Percentiles rank a stretch among this genome's conserved stretches.
phyloP scores from a whole-genome alignment of 2,888 invertebrate species.

The Selenia dentaria region DNA sequence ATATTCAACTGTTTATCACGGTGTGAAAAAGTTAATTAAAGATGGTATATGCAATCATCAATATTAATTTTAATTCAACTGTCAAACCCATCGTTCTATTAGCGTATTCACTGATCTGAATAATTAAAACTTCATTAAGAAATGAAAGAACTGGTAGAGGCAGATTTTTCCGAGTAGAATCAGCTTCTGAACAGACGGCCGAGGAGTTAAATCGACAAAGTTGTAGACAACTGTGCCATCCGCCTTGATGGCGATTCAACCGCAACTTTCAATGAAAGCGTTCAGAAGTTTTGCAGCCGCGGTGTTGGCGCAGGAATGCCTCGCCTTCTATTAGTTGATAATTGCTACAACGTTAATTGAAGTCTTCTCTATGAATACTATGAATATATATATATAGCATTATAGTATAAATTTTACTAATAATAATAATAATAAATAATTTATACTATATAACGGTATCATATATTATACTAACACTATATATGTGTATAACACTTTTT shows the following conservation, averaged over 20 bases:
- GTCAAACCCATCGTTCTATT: conserved; percentile 20
- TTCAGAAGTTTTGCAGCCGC: conserved; percentile 62
- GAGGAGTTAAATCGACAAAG: conserved; percentile 67
- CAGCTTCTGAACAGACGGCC: conserved; percentile 45
- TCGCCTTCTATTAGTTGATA: neutral
- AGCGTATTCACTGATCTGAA: conserved; percentile 20
- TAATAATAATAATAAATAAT: no score
- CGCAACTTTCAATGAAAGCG: conserved; percentile 71
- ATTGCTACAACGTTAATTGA: neutral
- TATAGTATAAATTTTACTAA: no score
- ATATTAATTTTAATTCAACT: conserved; percentile 25
- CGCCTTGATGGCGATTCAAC: conserved; percentile 57
- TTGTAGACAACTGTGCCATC: conserved; percentile 62
- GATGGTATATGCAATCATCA: no score
- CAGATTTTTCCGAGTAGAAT: conserved; percentile 35
- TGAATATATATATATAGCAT: no score
- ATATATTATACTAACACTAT: no score
- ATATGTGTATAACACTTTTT: no score
- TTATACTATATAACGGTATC: no score
- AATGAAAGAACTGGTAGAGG: conserved; percentile 18
- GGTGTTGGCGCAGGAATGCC: conserved; percentile 26
- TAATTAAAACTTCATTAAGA: conserved; percentile 33
- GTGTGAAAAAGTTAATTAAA: no score
- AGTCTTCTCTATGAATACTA: no score
- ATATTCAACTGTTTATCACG: no score